Evolutionary conservation across 1,140 invertebrate species (phyloP).

Genomic region (Cheumatopsyche charites): DNA sequence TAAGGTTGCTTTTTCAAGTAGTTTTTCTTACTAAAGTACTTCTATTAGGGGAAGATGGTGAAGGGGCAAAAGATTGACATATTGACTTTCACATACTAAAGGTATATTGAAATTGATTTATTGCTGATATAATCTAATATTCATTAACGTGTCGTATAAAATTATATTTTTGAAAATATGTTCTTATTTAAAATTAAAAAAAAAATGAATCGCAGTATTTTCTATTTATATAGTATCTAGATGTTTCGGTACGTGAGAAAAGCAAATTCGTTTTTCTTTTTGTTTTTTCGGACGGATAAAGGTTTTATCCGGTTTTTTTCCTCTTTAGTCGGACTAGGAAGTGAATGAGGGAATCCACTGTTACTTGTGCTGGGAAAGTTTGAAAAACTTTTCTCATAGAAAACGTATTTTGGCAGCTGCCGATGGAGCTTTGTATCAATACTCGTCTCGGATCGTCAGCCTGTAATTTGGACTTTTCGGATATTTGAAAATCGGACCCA

Average conservation of each 20-base stretch:
- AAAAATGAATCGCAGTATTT: too few relatives aligned
- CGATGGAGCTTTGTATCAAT: conserved; percentile 40
- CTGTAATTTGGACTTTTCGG: conserved; percentile 32
- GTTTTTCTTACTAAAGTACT: neutral
- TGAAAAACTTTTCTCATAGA: conserved; percentile 45
- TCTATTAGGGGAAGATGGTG: too few relatives aligned
- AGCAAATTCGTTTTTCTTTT: too few relatives aligned
- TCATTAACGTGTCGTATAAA: too few relatives aligned
- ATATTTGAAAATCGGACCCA: conserved; percentile 5
- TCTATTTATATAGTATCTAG: too few relatives aligned
- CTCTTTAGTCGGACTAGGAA: neutral
- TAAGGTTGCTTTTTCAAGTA: conserved; percentile 39
- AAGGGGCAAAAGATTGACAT: too few relatives aligned
- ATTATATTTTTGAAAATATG: too few relatives aligned
- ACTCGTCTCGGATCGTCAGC: conserved; percentile 16
- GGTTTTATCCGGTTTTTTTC: conserved; percentile 4
- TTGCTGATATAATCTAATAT: too few relatives aligned
- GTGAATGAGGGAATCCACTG: conserved; percentile 27
- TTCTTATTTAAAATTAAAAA: too few relatives aligned
- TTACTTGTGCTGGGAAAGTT: conserved; percentile 28
- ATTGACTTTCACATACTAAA: too few relatives aligned
- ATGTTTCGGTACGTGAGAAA: too few relatives aligned
- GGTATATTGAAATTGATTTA: too few relatives aligned
- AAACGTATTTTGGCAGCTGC: conserved; percentile 41
- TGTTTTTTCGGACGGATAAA: neutral